Base-by-base conservation (phyloP, 2,888 invertebrate genomes). In the Criorhina ranunculi region DNA sequence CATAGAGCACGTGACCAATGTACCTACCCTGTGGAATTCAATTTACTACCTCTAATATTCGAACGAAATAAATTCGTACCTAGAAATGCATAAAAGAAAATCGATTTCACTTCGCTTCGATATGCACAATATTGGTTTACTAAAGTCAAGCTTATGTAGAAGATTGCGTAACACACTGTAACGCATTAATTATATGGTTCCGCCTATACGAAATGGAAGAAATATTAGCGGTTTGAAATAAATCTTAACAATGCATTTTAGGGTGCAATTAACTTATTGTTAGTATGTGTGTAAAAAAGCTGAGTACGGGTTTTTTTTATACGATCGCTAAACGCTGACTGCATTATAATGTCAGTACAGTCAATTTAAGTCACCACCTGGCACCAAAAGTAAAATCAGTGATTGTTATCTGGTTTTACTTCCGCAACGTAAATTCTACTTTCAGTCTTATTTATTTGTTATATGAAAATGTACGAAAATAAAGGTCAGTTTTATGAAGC, bases 321-420 rank as follows among this genome's bases (percentile, higher is more conserved):
- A 37, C 15, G 44, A 64, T 51, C 37, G 15, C 60, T 42, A 19
- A 37, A 35, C 44, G 6, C 31, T 40, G 42, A 62, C 29, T 73
- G 33, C 46, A 78, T 67, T 59, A 8, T 59, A 67, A 40, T 73
- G 44, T 40, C 44, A 35, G 5, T 37, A 49, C 72, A 53, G 19
- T 59, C 29, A 59, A 19, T 19, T 19, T 29, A 75, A 44, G 44
- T 42, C 12, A 76, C 75, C 75, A 80, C 64, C 85, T 85, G 85
- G 17, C 55, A 59, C 7, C 17, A 15, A 37, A 57, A 29, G 0
- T 70, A 29, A 35, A 53, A 24, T 12, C 11, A 5, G 6, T 59
- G 12, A 46, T 44, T 19, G 31, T 49, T n/a, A 57, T 59, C 51
- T 42, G 44, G 35, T 37, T 40, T 69, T 59, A 70, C 57, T 79